These are phyloP conservation scores for Mesorhabditis spiculigera DNA, from an alignment of 2,888 invertebrate species.

Conservation along the genomic window DNA sequence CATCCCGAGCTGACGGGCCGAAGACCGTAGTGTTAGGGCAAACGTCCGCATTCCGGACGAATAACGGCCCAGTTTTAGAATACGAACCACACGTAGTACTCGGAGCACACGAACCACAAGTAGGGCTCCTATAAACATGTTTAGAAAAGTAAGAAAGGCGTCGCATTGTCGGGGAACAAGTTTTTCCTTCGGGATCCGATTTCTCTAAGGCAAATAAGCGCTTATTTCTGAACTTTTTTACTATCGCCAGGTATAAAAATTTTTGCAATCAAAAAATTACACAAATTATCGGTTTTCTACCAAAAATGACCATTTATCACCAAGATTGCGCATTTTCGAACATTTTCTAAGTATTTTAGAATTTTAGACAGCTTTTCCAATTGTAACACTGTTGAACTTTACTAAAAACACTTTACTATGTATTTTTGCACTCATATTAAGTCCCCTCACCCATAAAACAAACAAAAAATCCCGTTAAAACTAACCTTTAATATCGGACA, in stretches of 20 bases:
- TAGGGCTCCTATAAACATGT: constrained; percentile 34
- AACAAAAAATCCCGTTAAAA: not conserved
- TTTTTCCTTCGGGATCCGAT: not conserved
- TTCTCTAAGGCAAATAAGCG: too few relatives aligned
- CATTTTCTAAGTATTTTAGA: too few relatives aligned
- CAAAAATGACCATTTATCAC: too few relatives aligned
- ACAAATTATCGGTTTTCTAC: too few relatives aligned
- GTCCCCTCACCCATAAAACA: not conserved
- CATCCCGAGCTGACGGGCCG: constrained; percentile 48
- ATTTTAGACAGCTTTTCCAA: too few relatives aligned
- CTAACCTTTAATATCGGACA: constrained; percentile 50
- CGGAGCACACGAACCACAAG: constrained; percentile 52
- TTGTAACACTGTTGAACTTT: too few relatives aligned
- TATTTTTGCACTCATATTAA: not conserved
- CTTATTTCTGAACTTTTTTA: too few relatives aligned
- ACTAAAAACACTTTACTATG: not conserved
- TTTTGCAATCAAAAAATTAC: too few relatives aligned
- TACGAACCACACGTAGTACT: constrained; percentile 52
- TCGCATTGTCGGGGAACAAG: not conserved
- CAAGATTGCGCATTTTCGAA: too few relatives aligned
- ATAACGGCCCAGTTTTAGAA: constrained; percentile 52
- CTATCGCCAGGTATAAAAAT: too few relatives aligned
- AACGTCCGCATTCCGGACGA: constrained; percentile 54
- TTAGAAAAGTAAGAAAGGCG: not conserved
- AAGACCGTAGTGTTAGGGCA: constrained; percentile 47